Evolutionary conservation across 2,113 vertebrate genomes (phyloP), one percentile per base, ranked within the genome.

Genomic region (Melanostigma gelatinosum): DNA sequence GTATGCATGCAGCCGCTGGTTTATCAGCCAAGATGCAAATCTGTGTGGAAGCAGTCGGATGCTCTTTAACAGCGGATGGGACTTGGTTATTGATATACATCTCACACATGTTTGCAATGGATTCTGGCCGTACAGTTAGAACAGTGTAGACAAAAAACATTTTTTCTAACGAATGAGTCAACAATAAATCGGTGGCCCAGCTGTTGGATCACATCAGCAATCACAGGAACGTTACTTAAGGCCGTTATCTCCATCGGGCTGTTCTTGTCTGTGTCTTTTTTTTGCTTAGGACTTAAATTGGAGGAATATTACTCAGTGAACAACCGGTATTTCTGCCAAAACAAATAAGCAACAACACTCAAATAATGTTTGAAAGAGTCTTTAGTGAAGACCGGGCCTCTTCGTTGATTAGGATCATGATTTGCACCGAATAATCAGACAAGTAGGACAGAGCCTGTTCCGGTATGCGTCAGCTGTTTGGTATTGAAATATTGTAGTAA

Each of bases 51-150:
- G 72, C 42, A 71, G 65, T 79, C 74, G 71, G 52, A 60, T 68
- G 66, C 75, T 42, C 79, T 81, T 87, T 50, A 71, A 68, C 80
- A 10, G 64, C 64, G 79, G 83, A 89, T 86, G 73, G 83, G 80
- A 71, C 54, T 85, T 78, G 52, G 7, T 65, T 79, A 66, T 72
- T 70, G 57, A 77, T 57, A 73, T 2, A 38, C 38, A 38, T 38
- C 44, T 46, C 38, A 63, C 27, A 27, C 61, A 65, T 80, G 71
- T 79, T 73, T 52, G 64, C 60, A 65, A 84, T 86, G 15, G 70
- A 81, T 80, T 57, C 61, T 70, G 80, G 16, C 54, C 36, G 8
- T 60, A 70, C 22, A 79, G 83, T 70, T 62, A 34, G 34, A 6
- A 6, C 34, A 34, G 34, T 34, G 4, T 4, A 32, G 32, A 29